A percentile compares a stretch with the other conserved stretches of the same genome.
These are phyloP conservation scores for Pituophis catenifer DNA, from an alignment of 2,113 vertebrate species.

Conservation along the genomic window DNA sequence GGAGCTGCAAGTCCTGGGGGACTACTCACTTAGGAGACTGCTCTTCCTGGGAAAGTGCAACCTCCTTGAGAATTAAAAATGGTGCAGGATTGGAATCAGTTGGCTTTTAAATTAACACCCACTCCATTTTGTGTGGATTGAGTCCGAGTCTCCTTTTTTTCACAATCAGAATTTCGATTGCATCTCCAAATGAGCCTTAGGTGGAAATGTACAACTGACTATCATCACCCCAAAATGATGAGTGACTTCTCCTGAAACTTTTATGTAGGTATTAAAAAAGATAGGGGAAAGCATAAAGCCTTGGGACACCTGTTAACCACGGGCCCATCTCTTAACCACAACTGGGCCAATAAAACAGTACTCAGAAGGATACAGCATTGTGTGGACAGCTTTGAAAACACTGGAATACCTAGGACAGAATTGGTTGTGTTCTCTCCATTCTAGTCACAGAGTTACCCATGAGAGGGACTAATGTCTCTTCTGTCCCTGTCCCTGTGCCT, in stretches of 20 bases:
- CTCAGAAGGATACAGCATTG: not conserved
- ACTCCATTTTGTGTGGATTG: not conserved
- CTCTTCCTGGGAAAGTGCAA: not conserved
- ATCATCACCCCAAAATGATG: not conserved
- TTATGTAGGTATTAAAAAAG: not conserved
- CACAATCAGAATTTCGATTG: not conserved
- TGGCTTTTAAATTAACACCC: not conserved
- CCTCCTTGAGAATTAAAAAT: not conserved
- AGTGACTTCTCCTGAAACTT: not conserved
- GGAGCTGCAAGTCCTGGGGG: not conserved
- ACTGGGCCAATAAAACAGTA: not conserved
- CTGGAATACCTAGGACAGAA: not conserved
- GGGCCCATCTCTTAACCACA: not conserved
- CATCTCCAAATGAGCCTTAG: not conserved
- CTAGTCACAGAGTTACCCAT: not conserved
- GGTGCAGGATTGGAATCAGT: not conserved
- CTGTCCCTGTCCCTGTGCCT: not conserved
- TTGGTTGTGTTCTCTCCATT: not conserved
- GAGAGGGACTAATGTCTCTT: not conserved
- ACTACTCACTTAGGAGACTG: not conserved
- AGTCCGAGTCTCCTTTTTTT: not conserved
- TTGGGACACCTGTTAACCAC: not conserved
- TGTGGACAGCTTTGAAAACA: not conserved
- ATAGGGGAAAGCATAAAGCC: not conserved
- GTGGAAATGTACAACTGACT: not conserved